Conservation (phyloP, 2,113 vertebrate genomes). For the Brachyistius frenatus region DNA sequence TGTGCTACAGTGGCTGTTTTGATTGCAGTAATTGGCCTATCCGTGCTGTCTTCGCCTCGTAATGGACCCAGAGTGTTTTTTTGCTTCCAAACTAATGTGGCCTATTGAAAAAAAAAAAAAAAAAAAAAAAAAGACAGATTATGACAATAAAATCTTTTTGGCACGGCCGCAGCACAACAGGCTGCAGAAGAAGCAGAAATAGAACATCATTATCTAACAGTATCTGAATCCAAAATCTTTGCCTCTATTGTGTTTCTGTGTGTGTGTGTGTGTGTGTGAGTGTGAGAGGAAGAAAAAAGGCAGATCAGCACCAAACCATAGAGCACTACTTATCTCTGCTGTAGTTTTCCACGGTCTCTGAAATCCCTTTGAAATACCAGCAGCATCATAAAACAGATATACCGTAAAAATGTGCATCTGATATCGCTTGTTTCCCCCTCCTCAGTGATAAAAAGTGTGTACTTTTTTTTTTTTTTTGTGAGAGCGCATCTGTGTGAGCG, state of each 20-base stretch:
- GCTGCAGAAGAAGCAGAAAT: conserved; percentile 34
- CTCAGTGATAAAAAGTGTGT: conserved; percentile 38
- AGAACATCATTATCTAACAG: conserved; percentile 52
- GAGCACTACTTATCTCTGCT: conserved; percentile 27
- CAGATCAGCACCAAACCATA: conserved; percentile 2
- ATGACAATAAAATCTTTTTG: conserved; percentile 43
- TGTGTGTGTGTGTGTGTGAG: conserved; percentile 10
- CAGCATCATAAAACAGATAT: conserved; percentile 37
- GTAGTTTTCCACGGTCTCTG: conserved; percentile 6
- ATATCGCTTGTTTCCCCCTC: conserved; percentile 47
- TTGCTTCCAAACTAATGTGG: conserved; percentile 34
- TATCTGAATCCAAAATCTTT: conserved; percentile 20
- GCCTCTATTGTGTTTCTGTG: conserved; percentile 24
- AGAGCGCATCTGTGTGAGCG: conserved; percentile 33
- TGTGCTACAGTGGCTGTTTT: conserved; percentile 50
- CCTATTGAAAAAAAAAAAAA: conserved; percentile 14
- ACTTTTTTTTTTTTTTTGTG: background rate
- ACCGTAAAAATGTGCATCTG: conserved; percentile 44
- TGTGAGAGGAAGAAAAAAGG: conserved; percentile 14
- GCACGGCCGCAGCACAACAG: conserved; percentile 16
- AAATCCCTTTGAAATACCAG: conserved; percentile 44
- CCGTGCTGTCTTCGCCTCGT: conserved; percentile 43
- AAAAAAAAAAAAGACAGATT: conserved; percentile 30
- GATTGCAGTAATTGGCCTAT: conserved; percentile 72
- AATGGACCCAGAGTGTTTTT: conserved; percentile 30